These are phyloP conservation scores for Danio kyathit DNA, from an alignment of 2,797 vertebrate genomes.

Conservation along the genomic window DNA sequence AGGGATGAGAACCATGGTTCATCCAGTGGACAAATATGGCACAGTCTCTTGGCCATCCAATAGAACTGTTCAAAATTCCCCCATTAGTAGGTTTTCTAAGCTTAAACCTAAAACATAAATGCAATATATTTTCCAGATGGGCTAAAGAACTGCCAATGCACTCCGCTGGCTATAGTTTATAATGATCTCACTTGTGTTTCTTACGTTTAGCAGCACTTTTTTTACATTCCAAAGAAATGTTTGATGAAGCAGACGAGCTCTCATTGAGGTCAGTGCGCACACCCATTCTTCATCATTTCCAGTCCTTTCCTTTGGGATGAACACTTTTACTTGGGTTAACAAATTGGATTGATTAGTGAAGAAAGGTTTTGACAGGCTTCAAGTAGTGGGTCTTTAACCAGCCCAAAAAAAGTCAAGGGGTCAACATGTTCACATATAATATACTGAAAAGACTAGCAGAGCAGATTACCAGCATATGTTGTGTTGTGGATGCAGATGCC, in stretches of 20 bases:
- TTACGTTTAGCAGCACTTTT: slow-evolving; percentile 30
- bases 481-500: not conserved
- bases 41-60: slow-evolving; percentile 19
- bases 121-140: slow-evolving; percentile 46
- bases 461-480: not conserved
- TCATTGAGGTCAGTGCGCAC: slow-evolving; percentile 52
- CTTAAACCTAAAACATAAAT: slow-evolving; percentile 29
- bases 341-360: slow-evolving; percentile 36
- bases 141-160: slow-evolving; percentile 22
- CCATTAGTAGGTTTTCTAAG: slow-evolving; percentile 16
- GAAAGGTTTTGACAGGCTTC: slow-evolving; percentile 35
- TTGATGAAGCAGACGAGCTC: slow-evolving; percentile 45
- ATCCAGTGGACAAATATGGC: slow-evolving; percentile 12
- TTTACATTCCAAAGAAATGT: slow-evolving; percentile 48
- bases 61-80: slow-evolving; percentile 11
- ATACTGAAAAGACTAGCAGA: not conserved
- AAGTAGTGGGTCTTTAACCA: not conserved
- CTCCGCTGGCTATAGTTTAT: slow-evolving; percentile 26
- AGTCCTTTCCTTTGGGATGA: slow-evolving; percentile 41
- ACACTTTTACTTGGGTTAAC: slow-evolving; percentile 41
- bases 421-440: not conserved
- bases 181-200: slow-evolving; percentile 53
- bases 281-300: slow-evolving; percentile 54
- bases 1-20: not conserved
- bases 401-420: slow-evolving; percentile 19